Percentiles rank a stretch among this genome's conserved stretches.
phyloP scores from a whole-genome alignment of 2,888 invertebrate genomes.

The Lycocerus yunnanus region DNA sequence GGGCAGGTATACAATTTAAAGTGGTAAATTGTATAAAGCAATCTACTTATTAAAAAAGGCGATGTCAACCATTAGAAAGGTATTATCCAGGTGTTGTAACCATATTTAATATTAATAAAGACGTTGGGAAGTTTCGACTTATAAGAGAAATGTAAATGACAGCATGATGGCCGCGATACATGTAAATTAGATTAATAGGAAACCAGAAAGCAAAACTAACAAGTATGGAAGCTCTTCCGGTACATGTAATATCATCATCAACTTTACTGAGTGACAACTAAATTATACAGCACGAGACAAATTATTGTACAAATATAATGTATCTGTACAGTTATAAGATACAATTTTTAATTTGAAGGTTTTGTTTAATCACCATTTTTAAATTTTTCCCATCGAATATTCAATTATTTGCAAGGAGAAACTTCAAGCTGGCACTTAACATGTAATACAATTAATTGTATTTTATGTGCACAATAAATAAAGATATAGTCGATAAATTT shows the following conservation, averaged over 20 bases:
- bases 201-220: slow-evolving; percentile 33
- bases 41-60: background rate
- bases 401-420: background rate
- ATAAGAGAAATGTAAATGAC: slow-evolving; percentile 30
- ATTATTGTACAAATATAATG: background rate
- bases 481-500: background rate
- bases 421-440: background rate
- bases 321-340: background rate
- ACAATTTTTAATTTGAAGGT: background rate
- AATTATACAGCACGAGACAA: slow-evolving; percentile 38
- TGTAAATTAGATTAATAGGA: slow-evolving; percentile 46
- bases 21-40: background rate
- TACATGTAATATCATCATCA: slow-evolving; percentile 46
- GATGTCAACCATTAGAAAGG: background rate
- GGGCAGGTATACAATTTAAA: background rate
- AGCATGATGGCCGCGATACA: slow-evolving; percentile 45
- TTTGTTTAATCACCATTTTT: background rate
- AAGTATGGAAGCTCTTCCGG: slow-evolving; percentile 51
- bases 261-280: slow-evolving; percentile 42
- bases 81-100: slow-evolving; percentile 19
- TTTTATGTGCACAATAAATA: background rate
- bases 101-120: slow-evolving; percentile 28
- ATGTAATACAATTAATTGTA: background rate
- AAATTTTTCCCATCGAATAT: background rate
- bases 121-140: slow-evolving; percentile 21